These are phyloP conservation scores for Metopia argyrocephala DNA, from an alignment of 2,888 invertebrate species.

Conservation along the genomic window DNA sequence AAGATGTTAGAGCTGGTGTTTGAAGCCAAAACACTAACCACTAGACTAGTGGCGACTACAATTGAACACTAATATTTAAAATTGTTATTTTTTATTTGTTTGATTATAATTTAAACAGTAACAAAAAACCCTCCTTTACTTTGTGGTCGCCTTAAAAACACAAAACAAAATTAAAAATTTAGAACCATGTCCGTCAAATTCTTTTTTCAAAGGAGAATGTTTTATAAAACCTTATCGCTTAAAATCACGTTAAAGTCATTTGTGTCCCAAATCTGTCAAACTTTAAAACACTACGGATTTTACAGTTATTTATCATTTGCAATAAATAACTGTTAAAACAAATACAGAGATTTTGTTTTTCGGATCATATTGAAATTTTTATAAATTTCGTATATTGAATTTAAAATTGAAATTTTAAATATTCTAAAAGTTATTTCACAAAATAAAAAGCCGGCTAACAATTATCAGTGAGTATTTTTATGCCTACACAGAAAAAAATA, in stretches of 20 bases:
- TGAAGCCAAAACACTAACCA: too few relatives aligned
- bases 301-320: constrained; percentile 32
- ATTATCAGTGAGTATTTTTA: too few relatives aligned
- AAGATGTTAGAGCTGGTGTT: too few relatives aligned
- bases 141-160: too few relatives aligned
- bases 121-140: constrained; percentile 11
- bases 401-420: too few relatives aligned
- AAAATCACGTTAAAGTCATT: constrained; percentile 30
- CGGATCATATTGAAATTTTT: constrained; percentile 26
- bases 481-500: too few relatives aligned
- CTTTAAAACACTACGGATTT: constrained; percentile 54
- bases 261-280: constrained; percentile 56
- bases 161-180: too few relatives aligned
- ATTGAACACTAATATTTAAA: too few relatives aligned
- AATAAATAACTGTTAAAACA: background rate
- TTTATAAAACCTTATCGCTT: background rate
- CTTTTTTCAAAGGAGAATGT: constrained; percentile 22
- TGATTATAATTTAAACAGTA: constrained; percentile 7
- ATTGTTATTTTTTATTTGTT: constrained; percentile 20
- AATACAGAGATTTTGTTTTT: background rate
- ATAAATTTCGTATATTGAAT: constrained; percentile 13
- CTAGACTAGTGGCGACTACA: too few relatives aligned
- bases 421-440: too few relatives aligned
- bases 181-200: constrained; percentile 10
- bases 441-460: too few relatives aligned